Evolutionary conservation across 2,113 vertebrate species (phyloP).

Genomic region (Sceloporus undulatus): DNA sequence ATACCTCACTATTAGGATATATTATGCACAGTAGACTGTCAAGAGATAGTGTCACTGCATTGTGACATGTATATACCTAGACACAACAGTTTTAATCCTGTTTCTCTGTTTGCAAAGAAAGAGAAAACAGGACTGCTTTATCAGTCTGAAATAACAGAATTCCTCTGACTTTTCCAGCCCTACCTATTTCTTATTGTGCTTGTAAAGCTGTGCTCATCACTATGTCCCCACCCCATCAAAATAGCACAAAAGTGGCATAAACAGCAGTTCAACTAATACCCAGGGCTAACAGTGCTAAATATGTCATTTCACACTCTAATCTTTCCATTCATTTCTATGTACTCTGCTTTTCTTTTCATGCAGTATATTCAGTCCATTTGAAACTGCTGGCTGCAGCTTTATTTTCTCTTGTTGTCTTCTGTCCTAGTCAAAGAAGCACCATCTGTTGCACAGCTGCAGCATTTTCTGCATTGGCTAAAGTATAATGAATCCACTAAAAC

Average conservation of each 20-base stretch:
- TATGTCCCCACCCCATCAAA: neutral
- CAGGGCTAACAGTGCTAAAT: neutral
- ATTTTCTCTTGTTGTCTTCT: conserved; percentile 60
- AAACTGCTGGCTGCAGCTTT: conserved; percentile 42
- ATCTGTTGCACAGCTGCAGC: conserved; percentile 53
- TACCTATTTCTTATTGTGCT: neutral
- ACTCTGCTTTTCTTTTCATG: conserved; percentile 24
- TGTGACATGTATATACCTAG: conserved; percentile 4
- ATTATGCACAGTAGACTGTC: neutral
- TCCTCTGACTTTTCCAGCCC: neutral
- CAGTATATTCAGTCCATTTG: conserved; percentile 27
- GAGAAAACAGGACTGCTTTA: neutral
- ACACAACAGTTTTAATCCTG: neutral
- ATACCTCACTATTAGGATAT: conserved; percentile 12
- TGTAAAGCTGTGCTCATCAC: neutral
- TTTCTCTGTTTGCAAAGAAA: neutral
- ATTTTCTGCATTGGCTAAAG: conserved; percentile 54
- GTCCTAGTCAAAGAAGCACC: conserved; percentile 47
- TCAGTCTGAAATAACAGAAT: neutral
- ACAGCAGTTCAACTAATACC: conserved; percentile 8
- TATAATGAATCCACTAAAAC: conserved; percentile 51
- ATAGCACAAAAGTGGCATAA: conserved; percentile 14
- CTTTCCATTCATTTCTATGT: conserved; percentile 34
- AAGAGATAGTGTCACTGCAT: neutral
- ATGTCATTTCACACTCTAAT: conserved; percentile 6